Base-by-base conservation (phyloP, 2,113 vertebrate species). In the Actenoides hombroni region DNA sequence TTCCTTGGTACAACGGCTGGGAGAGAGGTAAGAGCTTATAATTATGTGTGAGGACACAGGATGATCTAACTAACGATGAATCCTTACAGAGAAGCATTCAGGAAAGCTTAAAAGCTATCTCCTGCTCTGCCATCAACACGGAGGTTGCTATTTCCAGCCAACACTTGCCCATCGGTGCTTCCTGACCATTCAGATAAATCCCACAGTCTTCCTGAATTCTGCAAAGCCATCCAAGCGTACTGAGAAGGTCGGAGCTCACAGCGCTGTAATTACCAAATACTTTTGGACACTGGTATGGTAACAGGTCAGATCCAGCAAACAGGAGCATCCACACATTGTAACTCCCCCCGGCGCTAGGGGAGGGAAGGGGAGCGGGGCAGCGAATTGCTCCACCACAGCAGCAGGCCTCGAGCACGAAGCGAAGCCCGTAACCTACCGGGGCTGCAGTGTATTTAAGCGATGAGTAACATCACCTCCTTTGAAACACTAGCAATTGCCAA, bases 161-260 rank as follows among this genome's bases (percentile, higher is more conserved):
- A 51, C n/a, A 35, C 20, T 35, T 57, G 53, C 48, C 67, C 35
- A 40, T 16, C 71, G n/a, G 31, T 13, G 68, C 16, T n/a, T 60
- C 44, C 1, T 64, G 53, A 44, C 44, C n/a, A 10, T 20, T 33
- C 83, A 88, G 54, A 53, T 57, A 64, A 91, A 83, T 25, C 39
- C 59, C 17, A 10, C 0, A 26, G 33, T 21, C 51, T 56, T 26
- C 54, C 71, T 56, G 70, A 63, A 48, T 31, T 46, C 61, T 7
- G 20, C 49, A 11, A 3, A n/a, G 19, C 16, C 35, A 49, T 0
- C 0, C 5, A 42, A n/a, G 6, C 25, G 68, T 42, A 80, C 49
- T 23, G 54, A 64, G 53, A 37, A 78, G 26, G 24, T 23, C 39
- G 48, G 3, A 61, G 73, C 24, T 78, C 48, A 67, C 49, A 65